These are phyloP conservation scores for Drosophila trichaetosa DNA, from an alignment of 2,888 invertebrate species.

Conservation along the genomic window DNA sequence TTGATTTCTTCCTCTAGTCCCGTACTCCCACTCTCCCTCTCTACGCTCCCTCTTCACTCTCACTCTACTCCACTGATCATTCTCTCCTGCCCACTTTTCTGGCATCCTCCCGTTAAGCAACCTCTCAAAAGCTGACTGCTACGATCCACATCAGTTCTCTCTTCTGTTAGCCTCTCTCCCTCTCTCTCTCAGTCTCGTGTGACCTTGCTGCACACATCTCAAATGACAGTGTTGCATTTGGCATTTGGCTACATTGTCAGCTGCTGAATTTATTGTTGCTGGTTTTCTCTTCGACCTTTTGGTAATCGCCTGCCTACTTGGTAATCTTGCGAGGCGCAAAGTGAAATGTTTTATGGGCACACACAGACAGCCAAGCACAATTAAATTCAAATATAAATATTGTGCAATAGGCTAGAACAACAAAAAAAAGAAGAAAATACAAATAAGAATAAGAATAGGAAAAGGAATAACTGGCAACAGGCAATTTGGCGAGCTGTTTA, in stretches of 20 bases:
- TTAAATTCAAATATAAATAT: conserved; percentile 73
- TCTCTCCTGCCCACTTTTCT: not conserved
- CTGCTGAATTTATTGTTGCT: conserved; percentile 3
- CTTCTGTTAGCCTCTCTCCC: not conserved
- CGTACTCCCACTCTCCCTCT: not conserved
- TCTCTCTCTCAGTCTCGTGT: not conserved
- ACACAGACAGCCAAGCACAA: conserved; percentile 37
- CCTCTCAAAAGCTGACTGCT: conserved; percentile 8
- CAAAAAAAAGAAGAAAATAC: conserved; percentile 33
- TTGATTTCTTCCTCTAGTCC: too few relatives aligned
- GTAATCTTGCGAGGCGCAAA: conserved; percentile 4
- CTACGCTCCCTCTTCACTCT: not conserved
- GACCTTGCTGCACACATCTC: not conserved
- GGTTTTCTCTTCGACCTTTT: conserved; percentile 1
- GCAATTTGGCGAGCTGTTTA: conserved; percentile 59
- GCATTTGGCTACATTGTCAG: conserved; percentile 6
- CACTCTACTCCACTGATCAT: not conserved
- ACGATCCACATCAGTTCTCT: not conserved
- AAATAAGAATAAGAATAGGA: conserved; percentile 2
- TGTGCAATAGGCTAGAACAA: conserved; percentile 60
- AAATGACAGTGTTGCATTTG: conserved; percentile 4
- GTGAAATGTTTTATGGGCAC: conserved; percentile 27
- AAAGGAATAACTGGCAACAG: conserved; percentile 33
- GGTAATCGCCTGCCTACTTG: conserved; percentile 2
- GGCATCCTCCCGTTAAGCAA: not conserved